Evolutionary conservation across 2,888 invertebrate genomes (phyloP).

Genomic region (Lacanobia wlatinum): DNA sequence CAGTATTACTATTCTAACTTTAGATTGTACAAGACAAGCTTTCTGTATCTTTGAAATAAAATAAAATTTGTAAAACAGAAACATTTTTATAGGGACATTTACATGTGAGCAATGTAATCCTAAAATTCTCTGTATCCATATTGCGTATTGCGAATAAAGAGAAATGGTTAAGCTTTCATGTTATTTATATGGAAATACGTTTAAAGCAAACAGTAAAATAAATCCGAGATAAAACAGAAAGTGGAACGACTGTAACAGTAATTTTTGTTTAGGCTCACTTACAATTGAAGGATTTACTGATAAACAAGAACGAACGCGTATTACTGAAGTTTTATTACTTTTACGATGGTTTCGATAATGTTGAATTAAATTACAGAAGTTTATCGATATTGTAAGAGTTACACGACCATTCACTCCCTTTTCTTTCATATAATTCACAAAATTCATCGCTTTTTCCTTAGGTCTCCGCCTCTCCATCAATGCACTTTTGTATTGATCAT

Average conservation of each 20-base stretch:
- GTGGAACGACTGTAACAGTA: slow-evolving; percentile 29
- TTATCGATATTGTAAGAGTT: slow-evolving; percentile 12
- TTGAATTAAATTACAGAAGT: slow-evolving; percentile 19
- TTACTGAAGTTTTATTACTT: slow-evolving; percentile 31
- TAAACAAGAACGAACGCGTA: slow-evolving; percentile 32
- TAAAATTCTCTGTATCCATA: slow-evolving; percentile 20
- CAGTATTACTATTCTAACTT: background rate
- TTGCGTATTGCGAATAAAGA: slow-evolving; percentile 27
- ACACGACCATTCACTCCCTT: background rate
- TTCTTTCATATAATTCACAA: background rate
- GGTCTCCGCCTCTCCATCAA: background rate
- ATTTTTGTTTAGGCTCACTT: slow-evolving; percentile 50
- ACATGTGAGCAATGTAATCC: slow-evolving; percentile 20
- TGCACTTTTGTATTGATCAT: background rate
- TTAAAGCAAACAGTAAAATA: slow-evolving; percentile 51
- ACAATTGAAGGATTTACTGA: slow-evolving; percentile 56
- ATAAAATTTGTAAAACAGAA: background rate
- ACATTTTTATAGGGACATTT: background rate
- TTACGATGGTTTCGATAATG: background rate
- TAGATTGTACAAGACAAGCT: background rate
- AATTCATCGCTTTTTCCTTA: background rate
- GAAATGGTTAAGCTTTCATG: slow-evolving; percentile 41
- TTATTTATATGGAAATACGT: slow-evolving; percentile 47
- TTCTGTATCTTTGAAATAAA: background rate
- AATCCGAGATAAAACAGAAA: slow-evolving; percentile 43